These are phyloP conservation scores for Zoanthus gigantus DNA, from an alignment of 92 coral and sea anemone genomes.

Conservation along the genomic window DNA sequence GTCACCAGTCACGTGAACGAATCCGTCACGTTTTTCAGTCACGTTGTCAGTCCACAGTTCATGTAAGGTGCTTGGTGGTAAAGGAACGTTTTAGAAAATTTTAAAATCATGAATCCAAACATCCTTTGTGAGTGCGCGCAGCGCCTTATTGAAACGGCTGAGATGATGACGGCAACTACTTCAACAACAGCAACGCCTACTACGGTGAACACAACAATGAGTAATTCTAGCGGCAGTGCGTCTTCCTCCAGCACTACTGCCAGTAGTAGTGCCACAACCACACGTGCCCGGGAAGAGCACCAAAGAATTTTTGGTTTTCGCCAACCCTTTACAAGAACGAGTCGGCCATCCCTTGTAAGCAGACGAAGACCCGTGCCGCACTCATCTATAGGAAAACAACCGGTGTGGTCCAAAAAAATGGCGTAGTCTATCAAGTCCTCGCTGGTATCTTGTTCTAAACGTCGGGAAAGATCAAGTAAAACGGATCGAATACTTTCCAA, in stretches of 20 bases:
- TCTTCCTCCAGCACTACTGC: not conserved
- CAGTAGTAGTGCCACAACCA: not conserved
- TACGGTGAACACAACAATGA: not conserved
- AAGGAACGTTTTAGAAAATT: not conserved
- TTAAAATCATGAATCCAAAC: constrained; percentile 32
- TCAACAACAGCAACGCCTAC: not conserved
- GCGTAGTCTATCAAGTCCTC: too few species aligned
- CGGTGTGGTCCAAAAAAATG: too few species aligned
- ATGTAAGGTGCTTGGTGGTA: not conserved
- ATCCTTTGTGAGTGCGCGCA: constrained; percentile 47
- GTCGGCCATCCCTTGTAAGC: too few species aligned
- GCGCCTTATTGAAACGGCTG: constrained; percentile 54
- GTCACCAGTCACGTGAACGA: not conserved
- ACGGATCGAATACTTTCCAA: too few species aligned
- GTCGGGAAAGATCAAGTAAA: too few species aligned
- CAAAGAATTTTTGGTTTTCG: too few species aligned
- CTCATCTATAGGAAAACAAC: too few species aligned
- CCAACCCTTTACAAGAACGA: too few species aligned
- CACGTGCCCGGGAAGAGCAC: too few species aligned
- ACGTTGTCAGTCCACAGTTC: not conserved
- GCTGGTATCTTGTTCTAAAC: too few species aligned
- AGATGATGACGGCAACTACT: constrained; percentile 10
- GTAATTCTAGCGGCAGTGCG: not conserved
- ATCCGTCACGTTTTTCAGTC: not conserved
- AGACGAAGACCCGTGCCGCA: too few species aligned